A percentile compares a stretch with the other conserved stretches of the same genome.
Conservation (phyloP, 2,113 vertebrate species). For the Aphelocoma coerulescens region DNA sequence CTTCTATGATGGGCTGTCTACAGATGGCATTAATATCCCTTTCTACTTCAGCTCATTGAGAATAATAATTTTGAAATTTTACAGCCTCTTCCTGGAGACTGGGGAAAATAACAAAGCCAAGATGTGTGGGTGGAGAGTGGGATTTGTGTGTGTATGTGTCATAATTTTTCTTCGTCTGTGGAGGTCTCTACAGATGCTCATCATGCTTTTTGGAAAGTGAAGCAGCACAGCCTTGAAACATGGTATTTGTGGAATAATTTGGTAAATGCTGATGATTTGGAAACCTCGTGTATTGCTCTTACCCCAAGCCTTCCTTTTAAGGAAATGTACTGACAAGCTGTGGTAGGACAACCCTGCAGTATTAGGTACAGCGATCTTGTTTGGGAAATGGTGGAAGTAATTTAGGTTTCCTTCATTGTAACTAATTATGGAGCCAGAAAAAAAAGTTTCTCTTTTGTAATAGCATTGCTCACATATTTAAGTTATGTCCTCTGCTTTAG, state of each 20-base stretch:
- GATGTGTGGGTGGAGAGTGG: background rate
- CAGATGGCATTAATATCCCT: background rate
- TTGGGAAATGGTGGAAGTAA: background rate
- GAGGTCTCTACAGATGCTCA: background rate
- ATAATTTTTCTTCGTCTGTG: background rate
- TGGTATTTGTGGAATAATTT: background rate
- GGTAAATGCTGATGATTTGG: conserved; percentile 7
- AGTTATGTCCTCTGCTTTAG: background rate
- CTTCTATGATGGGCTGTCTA: background rate
- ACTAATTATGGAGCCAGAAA: background rate
- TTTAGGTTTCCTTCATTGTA: background rate
- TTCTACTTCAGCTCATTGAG: background rate
- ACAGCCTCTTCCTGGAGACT: background rate
- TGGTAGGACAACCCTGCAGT: background rate
- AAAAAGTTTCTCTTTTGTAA: background rate
- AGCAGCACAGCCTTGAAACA: background rate
- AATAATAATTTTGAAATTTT: background rate
- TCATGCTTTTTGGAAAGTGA: conserved; percentile 23
- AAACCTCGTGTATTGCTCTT: background rate
- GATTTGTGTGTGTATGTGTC: background rate
- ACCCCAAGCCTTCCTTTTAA: background rate
- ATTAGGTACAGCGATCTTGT: background rate
- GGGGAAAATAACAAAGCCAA: background rate
- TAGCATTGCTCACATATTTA: background rate
- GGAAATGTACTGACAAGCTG: background rate